Evolutionary conservation across 2,888 invertebrate genomes (phyloP).

Genomic region (Epsilonema sp.): DNA sequence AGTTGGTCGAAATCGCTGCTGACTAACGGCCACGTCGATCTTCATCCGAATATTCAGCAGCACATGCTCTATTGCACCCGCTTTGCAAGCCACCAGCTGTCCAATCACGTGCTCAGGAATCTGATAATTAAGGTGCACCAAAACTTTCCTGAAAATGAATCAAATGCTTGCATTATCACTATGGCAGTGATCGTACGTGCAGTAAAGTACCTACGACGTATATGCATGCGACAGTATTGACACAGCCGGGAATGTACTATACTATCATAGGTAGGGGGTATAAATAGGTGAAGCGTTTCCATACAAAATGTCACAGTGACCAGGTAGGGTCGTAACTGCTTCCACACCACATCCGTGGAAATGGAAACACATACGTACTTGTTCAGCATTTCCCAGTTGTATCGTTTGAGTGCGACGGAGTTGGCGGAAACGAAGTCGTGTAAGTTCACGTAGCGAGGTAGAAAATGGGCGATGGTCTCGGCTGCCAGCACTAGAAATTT

Average conservation of each 20-base stretch:
- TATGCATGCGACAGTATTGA: too few relatives aligned
- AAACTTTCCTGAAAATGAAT: slow-evolving; percentile 12
- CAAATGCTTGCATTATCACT: too few relatives aligned
- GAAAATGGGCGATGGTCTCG: slow-evolving; percentile 30
- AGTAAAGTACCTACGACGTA: too few relatives aligned
- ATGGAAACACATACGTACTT: slow-evolving; percentile 17
- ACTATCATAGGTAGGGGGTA: background rate
- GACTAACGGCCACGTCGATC: slow-evolving; percentile 5
- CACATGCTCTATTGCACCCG: slow-evolving; percentile 11
- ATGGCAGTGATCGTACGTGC: too few relatives aligned
- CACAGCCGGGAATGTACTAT: background rate
- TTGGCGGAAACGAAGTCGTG: slow-evolving; percentile 30
- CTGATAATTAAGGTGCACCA: slow-evolving; percentile 10
- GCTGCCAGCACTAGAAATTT: slow-evolving; percentile 32
- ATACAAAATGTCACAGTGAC: too few relatives aligned
- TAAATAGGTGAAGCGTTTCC: too few relatives aligned
- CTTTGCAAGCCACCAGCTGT: slow-evolving; percentile 8
- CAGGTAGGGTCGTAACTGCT: too few relatives aligned
- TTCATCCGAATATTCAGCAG: slow-evolving; percentile 3
- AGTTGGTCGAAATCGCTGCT: background rate
- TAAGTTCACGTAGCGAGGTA: slow-evolving; percentile 29
- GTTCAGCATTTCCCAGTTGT: slow-evolving; percentile 33
- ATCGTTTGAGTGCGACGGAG: slow-evolving; percentile 27
- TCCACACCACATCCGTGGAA: background rate
- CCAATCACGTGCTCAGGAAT: slow-evolving; percentile 9